Conservation (phyloP, 1,140 invertebrate genomes). For the fruit fly (Drosophila melanogaster) region DNA sequence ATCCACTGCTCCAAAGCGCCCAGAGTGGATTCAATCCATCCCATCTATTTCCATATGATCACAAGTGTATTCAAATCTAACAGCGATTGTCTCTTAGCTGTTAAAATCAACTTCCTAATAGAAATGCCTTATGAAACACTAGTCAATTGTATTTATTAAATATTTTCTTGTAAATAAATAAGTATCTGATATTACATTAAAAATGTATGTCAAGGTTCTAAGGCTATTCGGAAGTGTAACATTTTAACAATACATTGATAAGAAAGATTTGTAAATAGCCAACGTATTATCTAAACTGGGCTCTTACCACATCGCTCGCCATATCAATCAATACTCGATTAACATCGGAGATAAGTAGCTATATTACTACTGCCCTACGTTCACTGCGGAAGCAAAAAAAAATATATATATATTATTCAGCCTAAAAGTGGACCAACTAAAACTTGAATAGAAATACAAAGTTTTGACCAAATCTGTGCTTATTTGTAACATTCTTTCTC, state of each 20-base stretch:
- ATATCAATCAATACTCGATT: conserved; percentile 25
- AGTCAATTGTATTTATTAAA: too few species aligned
- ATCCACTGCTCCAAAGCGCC: conserved; percentile 19
- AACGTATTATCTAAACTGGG: conserved; percentile 17
- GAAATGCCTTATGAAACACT: too few species aligned
- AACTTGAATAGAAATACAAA: too few species aligned
- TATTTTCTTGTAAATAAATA: too few species aligned
- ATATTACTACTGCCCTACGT: not conserved
- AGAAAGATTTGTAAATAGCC: conserved; percentile 11
- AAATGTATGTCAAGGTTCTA: not conserved
- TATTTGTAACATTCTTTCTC: not conserved
- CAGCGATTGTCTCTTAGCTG: not conserved
- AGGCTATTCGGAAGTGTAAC: not conserved
- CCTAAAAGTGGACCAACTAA: not conserved
- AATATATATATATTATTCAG: not conserved
- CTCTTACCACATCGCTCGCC: not conserved
- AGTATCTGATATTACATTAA: not conserved
- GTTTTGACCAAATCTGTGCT: not conserved
- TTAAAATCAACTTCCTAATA: not conserved
- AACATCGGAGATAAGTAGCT: conserved; percentile 13
- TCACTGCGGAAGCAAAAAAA: too few species aligned
- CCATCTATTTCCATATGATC: not conserved
- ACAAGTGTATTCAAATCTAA: conserved; percentile 2
- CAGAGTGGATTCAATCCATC: conserved; percentile 2
- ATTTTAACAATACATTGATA: conserved; percentile 24